phyloP scores from a whole-genome alignment of 2,113 vertebrate genomes.

The Limnothrissa miodon region DNA sequence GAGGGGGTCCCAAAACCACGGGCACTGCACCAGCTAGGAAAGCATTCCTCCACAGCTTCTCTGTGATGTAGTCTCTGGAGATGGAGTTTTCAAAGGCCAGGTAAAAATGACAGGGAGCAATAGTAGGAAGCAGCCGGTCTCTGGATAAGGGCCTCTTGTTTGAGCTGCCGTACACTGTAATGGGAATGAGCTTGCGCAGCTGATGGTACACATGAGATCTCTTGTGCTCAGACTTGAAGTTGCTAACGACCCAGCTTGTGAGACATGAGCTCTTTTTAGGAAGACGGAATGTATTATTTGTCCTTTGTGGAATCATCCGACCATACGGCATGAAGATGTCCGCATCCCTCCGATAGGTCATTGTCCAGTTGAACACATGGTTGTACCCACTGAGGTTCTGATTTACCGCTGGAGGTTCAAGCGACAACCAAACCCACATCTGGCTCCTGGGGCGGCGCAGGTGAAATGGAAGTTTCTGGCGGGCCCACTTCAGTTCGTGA shows the following conservation, averaged over 20 bases:
- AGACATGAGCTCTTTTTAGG: conserved; percentile 69
- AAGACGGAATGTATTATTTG: not conserved
- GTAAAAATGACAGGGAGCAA: conserved; percentile 73
- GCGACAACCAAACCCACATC: conserved; percentile 84
- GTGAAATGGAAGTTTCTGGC: conserved; percentile 56
- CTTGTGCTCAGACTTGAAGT: conserved; percentile 45
- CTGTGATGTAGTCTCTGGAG: conserved; percentile 73
- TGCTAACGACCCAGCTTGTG: conserved; percentile 76
- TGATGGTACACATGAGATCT: conserved; percentile 57
- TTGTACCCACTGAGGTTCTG: conserved; percentile 58
- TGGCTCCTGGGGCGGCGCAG: conserved; percentile 60
- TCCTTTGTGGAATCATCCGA: conserved; percentile 58
- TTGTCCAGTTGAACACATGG: conserved; percentile 84
- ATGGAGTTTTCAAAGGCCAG: conserved; percentile 79
- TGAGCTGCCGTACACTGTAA: conserved; percentile 63
- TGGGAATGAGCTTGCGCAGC: conserved; percentile 53
- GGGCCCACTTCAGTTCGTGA: conserved; percentile 53
- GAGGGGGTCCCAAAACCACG: conserved; percentile 68
- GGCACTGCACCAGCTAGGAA: conserved; percentile 62
- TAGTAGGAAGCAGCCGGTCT: conserved; percentile 50
- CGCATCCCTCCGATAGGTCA: conserved; percentile 80
- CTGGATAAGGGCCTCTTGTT: conserved; percentile 36
- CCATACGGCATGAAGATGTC: conserved; percentile 86
- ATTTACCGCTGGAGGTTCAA: conserved; percentile 82
- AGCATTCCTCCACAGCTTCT: conserved; percentile 77